Evolutionary conservation across 2,888 invertebrate species (phyloP), one percentile per base, ranked within the genome.

Genomic region (Epistrophe eligans): DNA sequence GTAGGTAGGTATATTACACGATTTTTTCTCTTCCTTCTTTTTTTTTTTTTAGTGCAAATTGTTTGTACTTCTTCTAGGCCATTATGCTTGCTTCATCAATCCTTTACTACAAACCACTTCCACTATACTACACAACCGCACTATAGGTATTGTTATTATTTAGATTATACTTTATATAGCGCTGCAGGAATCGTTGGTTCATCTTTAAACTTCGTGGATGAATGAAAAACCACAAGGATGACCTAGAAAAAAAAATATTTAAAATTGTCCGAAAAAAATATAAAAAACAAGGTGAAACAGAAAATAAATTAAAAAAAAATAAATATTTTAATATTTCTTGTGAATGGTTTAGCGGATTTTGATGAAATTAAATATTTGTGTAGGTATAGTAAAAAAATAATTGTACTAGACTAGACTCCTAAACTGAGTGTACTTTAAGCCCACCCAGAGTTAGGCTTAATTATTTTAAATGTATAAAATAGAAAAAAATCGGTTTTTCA

Each of bases 71-170:
- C 67, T 67, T 40, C 72, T 57, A 71, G 48, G 73, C 77, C 81
- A 81, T 81, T 81, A 81, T 77, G 35, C 64, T 70, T 77, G 85
- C 77, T 81, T 77, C 85, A 85, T 85, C 85, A 85, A 85, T 85
- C 85, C 81, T 81, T 85, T 85, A 72, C 77, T 84, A 64, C 28
- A 45, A 32, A 60, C 73, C 67, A 77, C 77, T 70, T 79, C 48
- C 70, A 73, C 80, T 66, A 67, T 24, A 55, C 35, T 13, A 13
- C 13, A 43, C 28, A 32, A 67, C 67, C 67, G 50, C 76, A 80
- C 80, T 79, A 24, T 24, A 43, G 62, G 24, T 43, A 77, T 84
- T 80, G 76, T 80, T 80, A 72, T 80, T 72, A 80, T 84, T 80
- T 76, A 79, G 84, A 84, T 84, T 80, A 77, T 55, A 72, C 72